phyloP scores from a whole-genome alignment of 2,113 vertebrate genomes.

The Tauraco erythrolophus region DNA sequence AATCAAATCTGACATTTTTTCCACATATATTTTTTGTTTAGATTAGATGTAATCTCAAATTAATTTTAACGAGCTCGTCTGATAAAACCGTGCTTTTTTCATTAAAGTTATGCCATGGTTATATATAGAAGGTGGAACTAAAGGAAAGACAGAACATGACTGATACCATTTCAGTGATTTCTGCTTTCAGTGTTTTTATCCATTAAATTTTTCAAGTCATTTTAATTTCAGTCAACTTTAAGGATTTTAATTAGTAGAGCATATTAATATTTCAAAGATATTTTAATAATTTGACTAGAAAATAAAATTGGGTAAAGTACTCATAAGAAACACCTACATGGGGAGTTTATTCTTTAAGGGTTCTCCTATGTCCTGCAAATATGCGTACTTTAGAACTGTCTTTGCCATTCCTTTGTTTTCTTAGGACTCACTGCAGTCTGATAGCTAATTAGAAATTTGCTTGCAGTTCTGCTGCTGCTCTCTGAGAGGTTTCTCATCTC shows the following conservation, averaged over 20 bases:
- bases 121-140: neutral
- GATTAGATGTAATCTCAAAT: conserved; percentile 58
- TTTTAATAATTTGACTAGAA: conserved; percentile 48
- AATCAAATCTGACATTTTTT: conserved; percentile 5
- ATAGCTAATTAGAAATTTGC: conserved; percentile 48
- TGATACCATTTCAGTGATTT: conserved; percentile 34
- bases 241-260: conserved; percentile 36
- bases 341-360: neutral
- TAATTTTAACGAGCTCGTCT: conserved; percentile 8
- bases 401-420: conserved; percentile 9
- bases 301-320: conserved; percentile 15
- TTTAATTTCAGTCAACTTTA: neutral
- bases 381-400: neutral
- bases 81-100: conserved; percentile 18
- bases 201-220: conserved; percentile 26
- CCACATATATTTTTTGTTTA: neutral
- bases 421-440: neutral
- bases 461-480: neutral
- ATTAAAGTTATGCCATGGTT: neutral
- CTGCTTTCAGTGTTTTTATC: neutral
- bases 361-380: neutral
- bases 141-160: neutral
- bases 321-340: neutral
- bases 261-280: conserved; percentile 27
- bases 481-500: conserved; percentile 4